Percentiles rank a stretch among this genome's conserved stretches.
These are phyloP conservation scores for Lithophane ornitopus DNA, from an alignment of 2,888 invertebrate species.

Conservation along the genomic window DNA sequence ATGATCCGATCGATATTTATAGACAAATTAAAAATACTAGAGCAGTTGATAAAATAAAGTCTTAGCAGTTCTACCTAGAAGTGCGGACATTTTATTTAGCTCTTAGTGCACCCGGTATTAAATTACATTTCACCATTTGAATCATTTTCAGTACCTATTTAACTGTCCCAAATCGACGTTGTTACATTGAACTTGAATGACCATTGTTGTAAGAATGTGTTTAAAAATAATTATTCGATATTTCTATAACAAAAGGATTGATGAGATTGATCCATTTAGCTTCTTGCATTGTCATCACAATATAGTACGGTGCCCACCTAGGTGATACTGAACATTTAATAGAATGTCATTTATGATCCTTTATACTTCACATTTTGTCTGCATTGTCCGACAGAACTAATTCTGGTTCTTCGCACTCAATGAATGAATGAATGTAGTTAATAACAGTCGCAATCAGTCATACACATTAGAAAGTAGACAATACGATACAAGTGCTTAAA, in stretches of 20 bases:
- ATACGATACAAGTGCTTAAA: conserved; percentile 58
- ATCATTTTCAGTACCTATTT: background rate
- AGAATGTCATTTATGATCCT: background rate
- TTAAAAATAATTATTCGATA: background rate
- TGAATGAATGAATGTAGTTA: conserved; percentile 31
- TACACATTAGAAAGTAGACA: conserved; percentile 68
- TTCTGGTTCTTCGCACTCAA: background rate
- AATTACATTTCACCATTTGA: background rate
- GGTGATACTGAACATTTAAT: background rate
- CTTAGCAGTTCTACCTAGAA: background rate
- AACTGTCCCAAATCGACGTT: background rate
- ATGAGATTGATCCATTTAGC: conserved; percentile 3
- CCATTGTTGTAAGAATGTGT: background rate
- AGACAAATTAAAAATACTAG: conserved; percentile 9
- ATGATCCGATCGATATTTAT: conserved; percentile 62
- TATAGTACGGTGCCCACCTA: background rate
- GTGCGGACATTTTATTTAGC: conserved; percentile 10
- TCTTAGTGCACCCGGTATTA: background rate
- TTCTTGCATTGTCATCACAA: conserved; percentile 10
- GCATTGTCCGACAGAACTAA: background rate
- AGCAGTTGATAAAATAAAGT: conserved; percentile 8
- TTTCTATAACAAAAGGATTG: background rate
- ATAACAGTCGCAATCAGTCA: conserved; percentile 42
- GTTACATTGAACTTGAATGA: conserved; percentile 5
- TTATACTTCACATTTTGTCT: background rate